A percentile compares a stretch with the other conserved stretches of the same genome.
Evolutionary conservation across 2,797 vertebrate genomes (phyloP).

Genomic region (Sebastes vulpes): DNA sequence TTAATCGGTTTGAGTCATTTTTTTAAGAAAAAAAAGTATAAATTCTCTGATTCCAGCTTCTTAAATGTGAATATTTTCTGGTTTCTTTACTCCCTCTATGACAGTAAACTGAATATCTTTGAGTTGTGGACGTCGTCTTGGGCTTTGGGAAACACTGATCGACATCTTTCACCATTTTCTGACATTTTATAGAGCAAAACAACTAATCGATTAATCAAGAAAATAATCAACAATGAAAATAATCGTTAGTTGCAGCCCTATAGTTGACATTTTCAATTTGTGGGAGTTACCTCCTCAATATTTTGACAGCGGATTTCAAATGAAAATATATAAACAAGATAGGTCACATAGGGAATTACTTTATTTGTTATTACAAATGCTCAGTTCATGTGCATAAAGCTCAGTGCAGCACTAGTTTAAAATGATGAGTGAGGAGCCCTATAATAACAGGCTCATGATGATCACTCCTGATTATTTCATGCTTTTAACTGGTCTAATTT

Average conservation of each 20-base stretch:
- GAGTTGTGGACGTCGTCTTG: no score
- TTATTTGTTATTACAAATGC: not conserved
- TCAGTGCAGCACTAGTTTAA: not conserved
- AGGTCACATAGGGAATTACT: not conserved
- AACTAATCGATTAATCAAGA: no score
- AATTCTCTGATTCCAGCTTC: no score
- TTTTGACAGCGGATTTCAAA: not conserved
- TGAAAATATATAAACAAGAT: not conserved
- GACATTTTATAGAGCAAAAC: accelerated
- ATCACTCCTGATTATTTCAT: slow-evolving; percentile 12
- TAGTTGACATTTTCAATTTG: not conserved
- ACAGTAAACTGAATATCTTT: no score
- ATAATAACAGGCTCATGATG: not conserved
- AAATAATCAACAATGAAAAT: no score
- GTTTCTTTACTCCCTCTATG: no score
- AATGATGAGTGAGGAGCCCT: not conserved
- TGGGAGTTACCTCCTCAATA: not conserved
- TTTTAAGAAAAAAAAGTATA: no score
- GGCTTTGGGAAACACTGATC: no score
- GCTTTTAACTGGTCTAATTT: not conserved
- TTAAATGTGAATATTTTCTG: no score
- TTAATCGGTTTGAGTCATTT: no score
- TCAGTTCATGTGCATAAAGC: not conserved
- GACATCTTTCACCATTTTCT: no score
- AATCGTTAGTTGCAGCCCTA: no score